Base-by-base conservation (phyloP, 1,140 invertebrate species). In the Asobara japonica region DNA sequence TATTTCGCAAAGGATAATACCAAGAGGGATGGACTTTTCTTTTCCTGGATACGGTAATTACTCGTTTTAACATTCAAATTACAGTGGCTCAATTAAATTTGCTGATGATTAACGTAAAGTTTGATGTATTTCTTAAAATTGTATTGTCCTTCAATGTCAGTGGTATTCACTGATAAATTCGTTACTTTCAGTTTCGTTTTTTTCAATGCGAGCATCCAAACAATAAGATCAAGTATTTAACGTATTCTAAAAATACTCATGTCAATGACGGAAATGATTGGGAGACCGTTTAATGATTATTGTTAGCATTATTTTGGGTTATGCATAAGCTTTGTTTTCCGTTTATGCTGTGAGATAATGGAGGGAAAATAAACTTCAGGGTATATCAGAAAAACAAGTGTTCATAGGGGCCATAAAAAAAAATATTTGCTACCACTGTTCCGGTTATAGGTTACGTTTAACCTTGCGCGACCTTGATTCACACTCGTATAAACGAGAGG, bases 401-500 rank as follows among this genome's bases (percentile, higher is more conserved):
- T n/a, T n/a, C n/a, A n/a, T n/a, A n/a, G n/a, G n/a, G n/a, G n/a
- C n/a, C n/a, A n/a, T n/a, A n/a, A n/a, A n/a, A n/a, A n/a, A n/a
- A n/a, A n/a, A n/a, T n/a, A n/a, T n/a, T n/a, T n/a, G n/a, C n/a
- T n/a, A n/a, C n/a, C n/a, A n/a, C n/a, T n/a, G n/a, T n/a, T n/a
- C n/a, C n/a, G n/a, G n/a, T n/a, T n/a, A 7, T 56, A 6, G 60
- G 74, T 71, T 70, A 62, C 51, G 76, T 74, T 77, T 77, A 80
- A 82, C 82, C 83, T 84, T 80, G 81, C 60, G 76, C 73, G 81
- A 80, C 80, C 79, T 83, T 83, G 78, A 72, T 76, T 78, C 65
- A 62, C 70, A 65, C 45, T 68, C 66, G 33, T 22, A 64, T 41
- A 62, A 69, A 65, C 27, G 30, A 48, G 66, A 33, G 27, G 20